A percentile compares a stretch with the other conserved stretches of the same genome.
Conservation (phyloP, 1,140 invertebrate species). For the Helicorthomorpha holstii region DNA sequence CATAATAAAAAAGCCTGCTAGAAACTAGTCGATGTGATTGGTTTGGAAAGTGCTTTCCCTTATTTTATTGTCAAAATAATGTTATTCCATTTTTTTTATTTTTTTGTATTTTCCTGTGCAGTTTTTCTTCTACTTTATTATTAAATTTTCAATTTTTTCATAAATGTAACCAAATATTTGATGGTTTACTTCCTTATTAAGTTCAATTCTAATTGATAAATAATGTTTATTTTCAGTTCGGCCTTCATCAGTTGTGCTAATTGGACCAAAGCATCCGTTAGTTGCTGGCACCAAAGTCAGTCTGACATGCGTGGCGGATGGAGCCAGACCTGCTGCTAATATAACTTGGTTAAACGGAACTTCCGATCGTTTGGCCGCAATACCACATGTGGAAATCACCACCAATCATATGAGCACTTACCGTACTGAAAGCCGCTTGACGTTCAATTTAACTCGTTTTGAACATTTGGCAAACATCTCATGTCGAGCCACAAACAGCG, state of each 20-base stretch:
- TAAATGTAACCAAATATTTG: neutral
- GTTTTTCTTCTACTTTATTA: no score
- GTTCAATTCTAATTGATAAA: neutral
- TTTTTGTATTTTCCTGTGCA: no score
- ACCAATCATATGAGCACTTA: conserved; percentile 36
- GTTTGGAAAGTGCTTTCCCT: no score
- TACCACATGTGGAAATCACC: neutral
- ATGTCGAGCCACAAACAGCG: conserved; percentile 62
- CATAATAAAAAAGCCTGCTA: no score
- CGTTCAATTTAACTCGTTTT: conserved; percentile 56
- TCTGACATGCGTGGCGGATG: conserved; percentile 52
- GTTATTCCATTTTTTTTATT: no score
- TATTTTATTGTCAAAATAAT: no score
- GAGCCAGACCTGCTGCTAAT: conserved; percentile 59
- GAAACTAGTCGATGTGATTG: no score
- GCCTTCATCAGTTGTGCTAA: neutral
- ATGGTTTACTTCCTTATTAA: neutral
- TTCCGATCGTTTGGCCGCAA: neutral
- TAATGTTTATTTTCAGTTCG: neutral
- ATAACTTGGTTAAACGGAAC: conserved; percentile 69
- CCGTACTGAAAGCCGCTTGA: conserved; percentile 53
- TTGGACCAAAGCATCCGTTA: conserved; percentile 34
- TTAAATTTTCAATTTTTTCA: no score
- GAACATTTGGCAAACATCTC: conserved; percentile 60
- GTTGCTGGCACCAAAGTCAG: conserved; percentile 56